Evolutionary conservation across 2,888 invertebrate species (phyloP), one percentile per base, ranked within the genome.

Genomic region (Philopedon plagiatum): DNA sequence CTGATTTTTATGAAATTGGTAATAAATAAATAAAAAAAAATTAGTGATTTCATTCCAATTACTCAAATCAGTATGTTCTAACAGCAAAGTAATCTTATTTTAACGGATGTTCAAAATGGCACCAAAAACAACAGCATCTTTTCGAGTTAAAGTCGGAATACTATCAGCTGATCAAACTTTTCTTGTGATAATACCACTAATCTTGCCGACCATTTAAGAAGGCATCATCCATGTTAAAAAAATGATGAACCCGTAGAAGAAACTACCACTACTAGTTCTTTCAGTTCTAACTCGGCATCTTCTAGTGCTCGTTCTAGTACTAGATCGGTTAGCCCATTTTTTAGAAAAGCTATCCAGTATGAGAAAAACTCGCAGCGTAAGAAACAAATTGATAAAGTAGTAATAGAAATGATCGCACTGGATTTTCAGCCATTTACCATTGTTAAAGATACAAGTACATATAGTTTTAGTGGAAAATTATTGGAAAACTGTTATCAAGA

Each of bases 391-490:
- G 61, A 76, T 63, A 44, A 44, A 37, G 70, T 73, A 44, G 39
- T 73, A 32, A 37, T 34, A 9, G 34, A 67, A 34, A 74, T 71
- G 74, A 71, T 75, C 37, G 68, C 57, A 7, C 67, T 21, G 18
- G 74, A 75, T 32, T 68, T 71, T 13, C 73, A 73, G 32, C 63
- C 73, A 23, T 73, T 73, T 49, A 67, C 56, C 9, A 73, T 73
- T 19, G 71, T 71, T 3, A 68, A 73, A 41, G 73, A 76, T 61
- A 44, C 76, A 9, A 74, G 69, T 49, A 49, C 7, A 15, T 56
- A 51, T 41, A 71, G 64, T 51, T 15, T 69, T 64, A 57, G 18
- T 69, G 32, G 64, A 46, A 37, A 57, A 19, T 21, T 32, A 65
- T 13, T 29, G 39, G 26, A 26, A 26, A 26, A 7, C 3, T 26